Percentiles rank a stretch among this genome's conserved stretches.
phyloP scores from a whole-genome alignment of 2,113 vertebrate genomes.

The Pseudorhombus dupliciocellatus region DNA sequence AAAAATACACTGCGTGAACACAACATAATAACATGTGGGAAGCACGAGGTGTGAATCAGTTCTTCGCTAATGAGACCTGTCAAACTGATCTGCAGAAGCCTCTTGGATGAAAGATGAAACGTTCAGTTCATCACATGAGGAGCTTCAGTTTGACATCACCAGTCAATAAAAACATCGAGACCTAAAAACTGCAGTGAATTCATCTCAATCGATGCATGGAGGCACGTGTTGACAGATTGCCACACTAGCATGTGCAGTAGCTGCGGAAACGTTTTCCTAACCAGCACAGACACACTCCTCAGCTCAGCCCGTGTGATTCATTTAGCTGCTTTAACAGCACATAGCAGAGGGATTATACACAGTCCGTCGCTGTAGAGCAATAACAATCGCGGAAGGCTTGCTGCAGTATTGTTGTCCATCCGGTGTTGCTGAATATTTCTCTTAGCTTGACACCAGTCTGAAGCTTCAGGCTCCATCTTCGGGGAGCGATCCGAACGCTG shows the following conservation, averaged over 20 bases:
- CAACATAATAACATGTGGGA: too few species aligned
- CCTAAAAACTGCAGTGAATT: too few species aligned
- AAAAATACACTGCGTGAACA: too few species aligned
- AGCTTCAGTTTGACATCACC: too few species aligned
- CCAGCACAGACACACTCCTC: not conserved
- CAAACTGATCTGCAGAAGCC: too few species aligned
- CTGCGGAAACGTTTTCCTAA: conserved; percentile 1
- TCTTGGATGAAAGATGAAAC: too few species aligned
- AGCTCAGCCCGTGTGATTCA: conserved; percentile 2
- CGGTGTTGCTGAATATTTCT: conserved; percentile 3
- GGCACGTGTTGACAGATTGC: too few species aligned
- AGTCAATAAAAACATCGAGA: too few species aligned
- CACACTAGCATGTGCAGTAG: not conserved
- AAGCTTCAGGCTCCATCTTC: conserved; percentile 21
- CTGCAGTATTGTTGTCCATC: conserved; percentile 11
- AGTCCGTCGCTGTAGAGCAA: conserved; percentile 6
- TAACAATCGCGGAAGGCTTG: conserved; percentile 29
- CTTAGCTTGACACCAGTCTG: conserved; percentile 19
- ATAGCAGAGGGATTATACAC: not conserved
- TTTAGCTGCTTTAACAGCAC: conserved; percentile 16
- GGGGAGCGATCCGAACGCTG: conserved; percentile 1
- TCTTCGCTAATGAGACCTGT: too few species aligned
- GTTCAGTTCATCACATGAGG: too few species aligned
- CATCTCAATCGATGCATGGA: too few species aligned
- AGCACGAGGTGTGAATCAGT: too few species aligned